phyloP scores from a whole-genome alignment of 2,797 vertebrate species.

The Myoxocephalus aenaeus region DNA sequence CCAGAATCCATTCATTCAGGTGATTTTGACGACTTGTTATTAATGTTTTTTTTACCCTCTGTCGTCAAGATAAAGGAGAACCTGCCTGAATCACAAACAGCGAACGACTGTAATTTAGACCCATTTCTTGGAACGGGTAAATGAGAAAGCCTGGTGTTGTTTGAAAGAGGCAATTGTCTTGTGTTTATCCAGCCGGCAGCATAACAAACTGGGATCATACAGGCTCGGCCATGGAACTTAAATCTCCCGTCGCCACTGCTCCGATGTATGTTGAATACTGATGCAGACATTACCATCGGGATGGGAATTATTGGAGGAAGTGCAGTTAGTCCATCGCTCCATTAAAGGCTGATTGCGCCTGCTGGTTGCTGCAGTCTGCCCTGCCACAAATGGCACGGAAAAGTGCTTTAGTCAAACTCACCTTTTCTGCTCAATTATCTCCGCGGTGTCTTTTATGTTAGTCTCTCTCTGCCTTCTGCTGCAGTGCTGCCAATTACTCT shows the following conservation, averaged over 20 bases:
- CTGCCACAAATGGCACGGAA: background rate
- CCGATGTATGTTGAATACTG: constrained; percentile 28
- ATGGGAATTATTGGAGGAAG: constrained; percentile 12
- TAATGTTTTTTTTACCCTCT: background rate
- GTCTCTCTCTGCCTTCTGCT: constrained; percentile 22
- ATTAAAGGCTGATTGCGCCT: constrained; percentile 14
- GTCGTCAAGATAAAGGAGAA: too few relatives aligned
- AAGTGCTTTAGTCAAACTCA: constrained; percentile 39
- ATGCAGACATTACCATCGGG: constrained; percentile 28
- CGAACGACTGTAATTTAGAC: background rate
- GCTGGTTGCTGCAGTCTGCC: constrained; percentile 15
- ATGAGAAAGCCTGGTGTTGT: background rate
- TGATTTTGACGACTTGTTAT: background rate
- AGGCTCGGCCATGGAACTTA: background rate
- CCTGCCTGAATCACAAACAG: too few relatives aligned
- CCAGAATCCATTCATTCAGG: background rate
- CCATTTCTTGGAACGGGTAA: background rate
- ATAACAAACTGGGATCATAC: constrained; percentile 16
- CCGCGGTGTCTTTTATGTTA: constrained; percentile 43
- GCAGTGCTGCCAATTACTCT: constrained; percentile 59
- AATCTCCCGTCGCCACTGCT: constrained; percentile 1
- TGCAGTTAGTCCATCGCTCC: background rate
- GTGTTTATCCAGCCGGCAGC: constrained; percentile 1
- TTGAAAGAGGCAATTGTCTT: background rate
- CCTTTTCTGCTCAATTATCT: constrained; percentile 59